phyloP scores from a whole-genome alignment of 1,140 invertebrate species.

The Drosophila varians region DNA sequence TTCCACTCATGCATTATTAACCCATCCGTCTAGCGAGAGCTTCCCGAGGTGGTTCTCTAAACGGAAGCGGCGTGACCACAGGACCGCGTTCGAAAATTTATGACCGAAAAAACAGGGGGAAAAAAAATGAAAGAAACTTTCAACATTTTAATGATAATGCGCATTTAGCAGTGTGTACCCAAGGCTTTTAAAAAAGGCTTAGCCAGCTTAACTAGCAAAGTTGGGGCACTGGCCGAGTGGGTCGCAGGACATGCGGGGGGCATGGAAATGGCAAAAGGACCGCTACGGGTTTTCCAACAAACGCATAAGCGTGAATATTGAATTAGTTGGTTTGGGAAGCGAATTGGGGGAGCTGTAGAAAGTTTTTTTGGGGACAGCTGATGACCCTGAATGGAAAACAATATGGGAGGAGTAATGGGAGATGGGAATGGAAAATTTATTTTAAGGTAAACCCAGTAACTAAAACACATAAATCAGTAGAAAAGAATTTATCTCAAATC shows the following conservation, averaged over 20 bases:
- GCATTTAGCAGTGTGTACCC: slow-evolving; percentile 80
- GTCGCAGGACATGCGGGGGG: background rate
- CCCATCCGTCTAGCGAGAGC: slow-evolving; percentile 34
- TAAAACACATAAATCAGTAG: too few relatives aligned
- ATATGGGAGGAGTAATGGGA: slow-evolving; percentile 5
- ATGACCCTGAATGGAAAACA: slow-evolving; percentile 30
- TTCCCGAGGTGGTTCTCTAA: slow-evolving; percentile 41
- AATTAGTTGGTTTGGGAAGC: slow-evolving; percentile 47
- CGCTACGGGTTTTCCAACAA: slow-evolving; percentile 22
- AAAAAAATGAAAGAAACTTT: slow-evolving; percentile 60
- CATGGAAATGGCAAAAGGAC: background rate
- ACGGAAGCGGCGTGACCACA: slow-evolving; percentile 51
- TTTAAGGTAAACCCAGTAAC: slow-evolving; percentile 6
- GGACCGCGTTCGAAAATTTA: slow-evolving; percentile 63
- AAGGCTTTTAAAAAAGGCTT: slow-evolving; percentile 81
- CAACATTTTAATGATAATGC: slow-evolving; percentile 82
- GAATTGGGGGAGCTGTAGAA: slow-evolving; percentile 5
- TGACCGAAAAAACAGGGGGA: slow-evolving; percentile 51
- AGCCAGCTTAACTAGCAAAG: slow-evolving; percentile 80
- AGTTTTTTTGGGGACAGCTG: slow-evolving; percentile 38
- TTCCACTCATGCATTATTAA: slow-evolving; percentile 71
- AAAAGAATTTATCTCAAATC: too few relatives aligned
- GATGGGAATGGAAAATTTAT: slow-evolving; percentile 14
- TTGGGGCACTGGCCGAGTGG: slow-evolving; percentile 31
- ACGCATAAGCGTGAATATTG: slow-evolving; percentile 74